Evolutionary conservation across 2,888 invertebrate species (phyloP).

Genomic region (Trichogramma dendrolimi): DNA sequence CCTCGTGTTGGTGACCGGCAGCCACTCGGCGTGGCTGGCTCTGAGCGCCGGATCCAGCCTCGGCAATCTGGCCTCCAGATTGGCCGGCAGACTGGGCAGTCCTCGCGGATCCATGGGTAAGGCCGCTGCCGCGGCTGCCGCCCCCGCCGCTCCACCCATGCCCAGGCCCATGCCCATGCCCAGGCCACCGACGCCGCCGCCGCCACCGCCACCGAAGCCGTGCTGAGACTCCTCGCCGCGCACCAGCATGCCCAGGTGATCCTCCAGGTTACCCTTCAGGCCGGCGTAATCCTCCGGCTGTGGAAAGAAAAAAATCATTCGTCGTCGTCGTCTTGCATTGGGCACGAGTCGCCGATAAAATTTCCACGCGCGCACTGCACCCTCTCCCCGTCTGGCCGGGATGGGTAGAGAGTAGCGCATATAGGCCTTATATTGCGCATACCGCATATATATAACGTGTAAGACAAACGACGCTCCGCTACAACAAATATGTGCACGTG

Average conservation of each 20-base stretch:
- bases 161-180: no score
- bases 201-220: background rate
- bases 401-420: background rate
- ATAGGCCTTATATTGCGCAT: background rate
- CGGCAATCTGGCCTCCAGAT: conserved; percentile 53
- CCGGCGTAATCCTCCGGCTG: conserved; percentile 53
- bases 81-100: conserved; percentile 46
- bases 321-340: background rate
- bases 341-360: background rate
- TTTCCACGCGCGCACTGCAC: background rate
- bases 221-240: conserved; percentile 37
- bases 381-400: background rate
- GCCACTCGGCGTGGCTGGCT: conserved; percentile 75
- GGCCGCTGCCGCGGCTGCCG: conserved; percentile 33
- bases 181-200: conserved; percentile 19
- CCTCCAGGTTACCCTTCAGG: conserved; percentile 50
- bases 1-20: conserved; percentile 71
- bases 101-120: conserved; percentile 45
- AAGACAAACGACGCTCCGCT: no score
- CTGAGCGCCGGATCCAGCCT: conserved; percentile 63
- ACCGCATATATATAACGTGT: no score
- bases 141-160: no score
- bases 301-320: background rate
- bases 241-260: conserved; percentile 46
- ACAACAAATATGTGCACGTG: no score